These are phyloP conservation scores for Drosophila pectinifera DNA, from an alignment of 1,140 invertebrate genomes.

Conservation along the genomic window DNA sequence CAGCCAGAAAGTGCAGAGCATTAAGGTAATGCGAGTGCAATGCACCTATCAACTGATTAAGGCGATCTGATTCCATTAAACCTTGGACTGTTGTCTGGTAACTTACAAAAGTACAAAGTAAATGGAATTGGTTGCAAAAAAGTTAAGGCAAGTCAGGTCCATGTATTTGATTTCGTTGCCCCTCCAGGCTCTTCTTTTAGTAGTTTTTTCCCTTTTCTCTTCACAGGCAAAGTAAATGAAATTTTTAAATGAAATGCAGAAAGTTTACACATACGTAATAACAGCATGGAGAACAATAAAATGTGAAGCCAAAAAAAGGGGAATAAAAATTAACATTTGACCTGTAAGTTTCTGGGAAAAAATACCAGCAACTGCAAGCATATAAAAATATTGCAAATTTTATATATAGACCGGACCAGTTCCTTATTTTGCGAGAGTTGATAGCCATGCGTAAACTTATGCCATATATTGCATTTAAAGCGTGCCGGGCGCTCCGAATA, in stretches of 20 bases:
- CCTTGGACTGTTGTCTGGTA: neutral
- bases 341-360: constrained; percentile 51
- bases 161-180: constrained; percentile 53
- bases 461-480: constrained; percentile 61
- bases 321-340: constrained; percentile 71
- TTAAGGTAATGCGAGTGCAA: constrained; percentile 5
- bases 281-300: constrained; percentile 23
- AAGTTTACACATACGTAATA: constrained; percentile 27
- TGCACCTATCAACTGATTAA: neutral
- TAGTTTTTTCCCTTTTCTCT: neutral
- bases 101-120: constrained; percentile 35
- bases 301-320: constrained; percentile 9
- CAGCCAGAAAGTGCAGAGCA: neutral
- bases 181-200: too few relatives aligned
- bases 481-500: constrained; percentile 33
- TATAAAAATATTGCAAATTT: constrained; percentile 63
- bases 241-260: constrained; percentile 58
- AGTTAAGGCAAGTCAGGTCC: constrained; percentile 17
- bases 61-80: constrained; percentile 22
- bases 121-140: constrained; percentile 35
- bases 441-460: constrained; percentile 47
- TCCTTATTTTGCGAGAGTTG: neutral
- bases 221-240: constrained; percentile 27
- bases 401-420: constrained; percentile 38
- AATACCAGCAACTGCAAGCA: constrained; percentile 16